These are phyloP conservation scores for Ormyrus pomaceus DNA, from an alignment of 2,888 invertebrate genomes.

Conservation along the genomic window DNA sequence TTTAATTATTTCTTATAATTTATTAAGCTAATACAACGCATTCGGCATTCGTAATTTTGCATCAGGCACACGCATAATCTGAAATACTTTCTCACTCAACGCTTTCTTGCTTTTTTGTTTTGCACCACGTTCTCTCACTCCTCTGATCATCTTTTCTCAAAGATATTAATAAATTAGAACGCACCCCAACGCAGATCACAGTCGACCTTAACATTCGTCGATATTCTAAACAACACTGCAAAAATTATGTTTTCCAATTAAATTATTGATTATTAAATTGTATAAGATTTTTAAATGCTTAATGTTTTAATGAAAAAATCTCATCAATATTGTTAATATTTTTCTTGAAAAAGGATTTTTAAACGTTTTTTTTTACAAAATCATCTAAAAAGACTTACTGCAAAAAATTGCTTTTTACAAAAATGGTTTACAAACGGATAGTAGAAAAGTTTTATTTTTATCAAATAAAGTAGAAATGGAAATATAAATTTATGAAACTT, in stretches of 20 bases:
- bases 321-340: no score
- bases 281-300: neutral
- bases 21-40: constrained; percentile 63
- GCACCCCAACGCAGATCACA: constrained; percentile 74
- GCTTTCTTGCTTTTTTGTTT: constrained; percentile 40
- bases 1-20: constrained; percentile 66
- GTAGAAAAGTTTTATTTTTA: no score
- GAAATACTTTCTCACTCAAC: constrained; percentile 63
- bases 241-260: neutral
- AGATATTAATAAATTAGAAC: constrained; percentile 68
- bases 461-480: neutral
- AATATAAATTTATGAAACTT: neutral
- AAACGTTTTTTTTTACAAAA: no score
- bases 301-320: constrained; percentile 28
- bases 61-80: constrained; percentile 54
- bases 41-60: constrained; percentile 57
- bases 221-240: constrained; percentile 59
- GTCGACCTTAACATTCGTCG: constrained; percentile 70
- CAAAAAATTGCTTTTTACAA: no score
- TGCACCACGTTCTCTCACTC: constrained; percentile 51
- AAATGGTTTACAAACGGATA: no score
- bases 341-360: no score
- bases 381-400: no score
- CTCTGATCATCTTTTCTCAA: constrained; percentile 59
- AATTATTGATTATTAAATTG: neutral